Base-by-base conservation (phyloP, 2,888 invertebrate species). In the Lottia scabra region DNA sequence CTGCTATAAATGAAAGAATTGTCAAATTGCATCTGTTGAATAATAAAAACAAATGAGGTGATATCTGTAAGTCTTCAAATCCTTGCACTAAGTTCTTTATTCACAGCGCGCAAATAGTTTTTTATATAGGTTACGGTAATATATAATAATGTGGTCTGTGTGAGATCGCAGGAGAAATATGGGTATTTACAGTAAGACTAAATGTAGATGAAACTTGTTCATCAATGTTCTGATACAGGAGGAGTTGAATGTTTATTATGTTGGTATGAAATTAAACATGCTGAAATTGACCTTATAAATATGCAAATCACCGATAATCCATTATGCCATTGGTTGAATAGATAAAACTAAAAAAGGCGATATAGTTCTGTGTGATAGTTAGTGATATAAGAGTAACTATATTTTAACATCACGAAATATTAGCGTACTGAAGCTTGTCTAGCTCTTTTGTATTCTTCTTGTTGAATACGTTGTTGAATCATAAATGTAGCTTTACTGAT, bases 401-500 rank as follows among this genome's bases (percentile, higher is more conserved):
- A 38, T 73, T 67, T 72, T 67, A 73, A 70, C 73, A 75, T 77
- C 78, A 78, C 82, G 38, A 38, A 56, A 56, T 23, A 56, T 56
- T 56, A 86, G 77, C 85, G 85, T 72, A 81, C 81, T 68, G 81
- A 78, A 44, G 83, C 84, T 92, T 96, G 96, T 89, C 96, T 93
- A 88, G 96, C 95, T 90, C 97, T 93, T 92, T 97, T 97, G 85
- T 95, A 92, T 92, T 98, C 97, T 92, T 97, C 97, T 92, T 97
- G 96, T 91, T 93, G 94, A 91, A 98, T 96, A 92, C 96, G 95
- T 92, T 97, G 96, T 92, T 97, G 96, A 92, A 98, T 97, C 91
- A 97, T 94, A 92, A 94, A 96, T 91, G 96, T 95, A 90, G 98
- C 98, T 91, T 94, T 95, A 90, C 93, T 93, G 91, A 98, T 96